Evolutionary conservation across 2,888 invertebrate species (phyloP).

Genomic region (Drosophila seclusa): DNA sequence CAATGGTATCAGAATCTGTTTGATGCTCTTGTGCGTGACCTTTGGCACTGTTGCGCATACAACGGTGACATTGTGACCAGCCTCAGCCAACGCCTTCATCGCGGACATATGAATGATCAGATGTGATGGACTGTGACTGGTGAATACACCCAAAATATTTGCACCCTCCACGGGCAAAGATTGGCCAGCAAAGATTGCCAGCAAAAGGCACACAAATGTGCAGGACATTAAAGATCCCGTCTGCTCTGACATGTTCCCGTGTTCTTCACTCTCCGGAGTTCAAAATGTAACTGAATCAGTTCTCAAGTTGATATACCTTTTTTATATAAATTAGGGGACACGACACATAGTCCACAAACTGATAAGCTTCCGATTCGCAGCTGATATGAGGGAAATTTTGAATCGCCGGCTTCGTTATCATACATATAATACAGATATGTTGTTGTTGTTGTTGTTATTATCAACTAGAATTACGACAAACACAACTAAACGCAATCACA

Average conservation of each 20-base stretch:
- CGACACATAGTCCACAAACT: neutral
- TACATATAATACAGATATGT: neutral
- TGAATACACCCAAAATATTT: conserved; percentile 82
- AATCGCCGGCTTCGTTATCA: conserved; percentile 24
- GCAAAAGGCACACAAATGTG: conserved; percentile 49
- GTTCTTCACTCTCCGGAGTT: neutral
- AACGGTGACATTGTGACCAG: conserved; percentile 83
- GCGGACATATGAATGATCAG: conserved; percentile 82
- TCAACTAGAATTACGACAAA: conserved; percentile 20
- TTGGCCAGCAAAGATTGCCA: conserved; percentile 44
- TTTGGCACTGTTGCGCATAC: conserved; percentile 71
- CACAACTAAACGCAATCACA: conserved; percentile 21
- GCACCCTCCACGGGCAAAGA: conserved; percentile 54
- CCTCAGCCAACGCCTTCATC: conserved; percentile 76
- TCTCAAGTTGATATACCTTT: conserved; percentile 2
- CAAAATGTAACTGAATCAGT: conserved; percentile 8
- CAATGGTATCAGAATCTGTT: conserved; percentile 75
- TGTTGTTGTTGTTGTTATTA: neutral
- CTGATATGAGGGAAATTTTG: conserved; percentile 20
- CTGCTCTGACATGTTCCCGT: conserved; percentile 26
- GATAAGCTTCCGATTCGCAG: conserved; percentile 36
- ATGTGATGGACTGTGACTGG: conserved; percentile 83
- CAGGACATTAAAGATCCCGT: conserved; percentile 14
- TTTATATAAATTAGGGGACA: conserved; percentile 20
- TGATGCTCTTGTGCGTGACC: conserved; percentile 75